Evolutionary conservation across 2,113 vertebrate species (phyloP).

Genomic region (Scomber colias): DNA sequence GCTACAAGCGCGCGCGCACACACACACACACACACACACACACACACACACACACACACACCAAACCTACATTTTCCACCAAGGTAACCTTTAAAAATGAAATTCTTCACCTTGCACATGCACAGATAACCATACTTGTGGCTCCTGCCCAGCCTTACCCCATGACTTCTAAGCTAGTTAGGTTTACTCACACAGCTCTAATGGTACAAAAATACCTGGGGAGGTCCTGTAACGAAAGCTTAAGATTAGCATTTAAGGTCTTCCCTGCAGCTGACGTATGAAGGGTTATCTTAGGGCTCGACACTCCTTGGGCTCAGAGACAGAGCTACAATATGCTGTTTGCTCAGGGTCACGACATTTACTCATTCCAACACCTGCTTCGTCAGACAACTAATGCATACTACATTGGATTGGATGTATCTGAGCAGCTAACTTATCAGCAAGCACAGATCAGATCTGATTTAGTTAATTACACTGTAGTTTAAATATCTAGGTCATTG

Average conservation of each 20-base stretch:
- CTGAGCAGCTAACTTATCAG: not conserved
- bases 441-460: not conserved
- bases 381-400: constrained; percentile 7
- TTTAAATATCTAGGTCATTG: constrained; percentile 17
- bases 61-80: constrained; percentile 21
- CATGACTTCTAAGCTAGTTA: constrained; percentile 50
- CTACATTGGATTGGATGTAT: not conserved
- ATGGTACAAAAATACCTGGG: constrained; percentile 44
- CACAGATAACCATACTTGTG: not conserved
- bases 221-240: constrained; percentile 50
- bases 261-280: constrained; percentile 51
- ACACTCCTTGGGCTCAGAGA: not conserved
- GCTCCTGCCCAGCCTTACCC: not conserved
- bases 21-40: constrained; percentile 3
- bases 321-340: not conserved
- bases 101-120: not conserved
- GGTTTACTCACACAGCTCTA: constrained; percentile 12
- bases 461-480: not conserved
- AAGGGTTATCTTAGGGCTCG: constrained; percentile 36
- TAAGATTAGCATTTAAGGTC: constrained; percentile 63
- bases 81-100: constrained; percentile 38
- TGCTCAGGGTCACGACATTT: not conserved
- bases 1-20: not conserved
- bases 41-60: constrained; percentile 9
- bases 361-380: constrained; percentile 30